Evolutionary conservation across 2,113 vertebrate species (phyloP), one percentile per base, ranked within the genome.

Genomic region (Atherinomorus stipes): DNA sequence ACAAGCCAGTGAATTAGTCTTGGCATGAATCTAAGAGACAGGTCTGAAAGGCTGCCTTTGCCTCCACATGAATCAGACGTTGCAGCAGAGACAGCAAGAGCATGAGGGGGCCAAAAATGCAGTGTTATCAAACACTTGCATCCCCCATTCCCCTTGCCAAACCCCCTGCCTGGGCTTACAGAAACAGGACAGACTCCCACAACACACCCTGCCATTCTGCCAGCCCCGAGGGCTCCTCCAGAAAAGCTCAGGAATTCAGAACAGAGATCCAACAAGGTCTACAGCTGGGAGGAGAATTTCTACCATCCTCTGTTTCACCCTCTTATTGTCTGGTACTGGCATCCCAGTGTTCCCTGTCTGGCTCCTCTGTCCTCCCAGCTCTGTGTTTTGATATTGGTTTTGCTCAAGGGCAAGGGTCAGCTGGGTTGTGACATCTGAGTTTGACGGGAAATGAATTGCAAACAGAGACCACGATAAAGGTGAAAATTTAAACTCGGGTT

Each of bases 221-320:
- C 59, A 81, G 89, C 82, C 93, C 89, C 38, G 45, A 81, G 92
- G 93, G 92, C 86, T 93, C 90, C 88, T 87, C 77, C 76, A 90
- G 87, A 89, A 87, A 81, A 83, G 77, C 88, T 92, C 80, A 94
- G 92, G 95, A 96, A 96, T 95, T 93, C 89, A 28, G 92, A 87
- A 93, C 89, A 90, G 90, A 91, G 90, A 94, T 94, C 90, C 85
- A 85, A 91, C 87, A 58, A 85, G 90, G 90, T 91, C 93, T 94
- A 92, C 92, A 92, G 92, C 94, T 88, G 93, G 90, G 93, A 93
- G 89, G 90, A 91, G 90, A 93, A 94, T 94, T 93, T 94, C 90
- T 89, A 88, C 90, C 89, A 91, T 93, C 93, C 92, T 91, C 86
- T 68, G 78, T 89, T 93, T 77, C 86, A 68, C 74, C 28, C 52